Base-by-base conservation (phyloP, 2,888 invertebrate genomes). In the Dastarcus helophoroides region DNA sequence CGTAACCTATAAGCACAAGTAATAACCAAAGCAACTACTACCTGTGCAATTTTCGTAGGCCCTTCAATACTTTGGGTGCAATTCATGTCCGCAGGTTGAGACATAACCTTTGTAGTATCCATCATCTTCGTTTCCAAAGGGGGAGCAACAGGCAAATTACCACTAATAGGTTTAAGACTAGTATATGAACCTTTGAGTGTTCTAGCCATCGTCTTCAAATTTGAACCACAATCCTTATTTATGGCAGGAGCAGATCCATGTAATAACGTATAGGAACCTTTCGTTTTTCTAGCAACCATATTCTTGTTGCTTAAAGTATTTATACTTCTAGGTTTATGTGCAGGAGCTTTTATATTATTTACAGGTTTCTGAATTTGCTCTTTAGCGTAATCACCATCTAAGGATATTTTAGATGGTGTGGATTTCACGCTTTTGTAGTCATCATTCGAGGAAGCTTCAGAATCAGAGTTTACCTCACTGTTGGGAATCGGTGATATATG, bases 171-270 rank as follows among this genome's bases (percentile, higher is more conserved):
- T 35, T 44, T 47, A 31, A 60, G 38, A 40, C 50, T 59, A 4
- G 58, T 58, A 33, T 59, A 60, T 1, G 58, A 59, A 4, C 55
- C 53, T 35, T 51, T 57, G 31, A 60, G 35, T 28, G 46, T 46
- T 2, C 46, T 38, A 22, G 48, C 51, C 42, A 58, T 48, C 3
- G 52, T 47, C 38, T 51, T 53, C 29, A 58, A 41, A 38, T 58
- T 59, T 4, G 25, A 17, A 14, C 21, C 16, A 13, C 11, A 10
- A 17, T 17, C 14, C 27, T 22, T 14, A n/a, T 19, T 21, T 27
- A 27, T 5, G 26, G 21, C 10, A 16, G n/a, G 14, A 19, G 7
- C 5, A 10, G 26, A 5, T 5, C 26, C 14, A 13, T 13, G 41
- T 10, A 46, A 31, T 35, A 47, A 49, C 8, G 42, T 38, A 30